These are phyloP conservation scores for Agrilus mali DNA, from an alignment of 2,888 invertebrate species.

Conservation along the genomic window DNA sequence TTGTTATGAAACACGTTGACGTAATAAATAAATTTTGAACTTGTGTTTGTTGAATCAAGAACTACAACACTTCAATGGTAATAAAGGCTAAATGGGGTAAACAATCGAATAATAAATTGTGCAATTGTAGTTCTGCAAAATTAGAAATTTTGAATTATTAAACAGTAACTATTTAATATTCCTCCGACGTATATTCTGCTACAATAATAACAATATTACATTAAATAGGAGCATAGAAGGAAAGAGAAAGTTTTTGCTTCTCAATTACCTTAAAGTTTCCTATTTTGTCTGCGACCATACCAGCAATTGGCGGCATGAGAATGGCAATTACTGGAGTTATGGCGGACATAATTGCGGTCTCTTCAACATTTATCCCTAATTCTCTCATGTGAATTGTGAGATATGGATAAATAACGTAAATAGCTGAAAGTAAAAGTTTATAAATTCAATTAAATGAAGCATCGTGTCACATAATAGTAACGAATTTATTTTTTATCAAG, in stretches of 20 bases:
- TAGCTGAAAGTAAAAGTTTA: constrained; percentile 38
- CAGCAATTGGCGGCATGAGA: constrained; percentile 65
- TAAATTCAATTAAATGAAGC: not conserved
- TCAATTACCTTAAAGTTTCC: constrained; percentile 62
- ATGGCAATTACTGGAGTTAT: constrained; percentile 64
- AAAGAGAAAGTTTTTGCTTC: not conserved
- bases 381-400: constrained; percentile 70
- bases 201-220: too few species aligned
- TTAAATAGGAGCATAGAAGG: too few species aligned
- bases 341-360: constrained; percentile 70
- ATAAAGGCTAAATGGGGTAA: too few species aligned
- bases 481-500: not conserved
- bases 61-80: too few species aligned
- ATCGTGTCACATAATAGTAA: not conserved
- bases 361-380: constrained; percentile 64
- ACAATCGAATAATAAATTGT: too few species aligned
- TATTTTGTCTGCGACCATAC: constrained; percentile 64
- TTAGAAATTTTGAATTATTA: too few species aligned
- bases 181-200: too few species aligned
- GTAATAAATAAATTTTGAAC: too few species aligned
- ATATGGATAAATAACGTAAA: constrained; percentile 66
- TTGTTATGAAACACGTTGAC: too few species aligned
- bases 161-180: too few species aligned
- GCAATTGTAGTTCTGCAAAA: too few species aligned
- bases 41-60: too few species aligned